Conservation (phyloP, 2,888 invertebrate species). For the Amblyteles armatorius region DNA sequence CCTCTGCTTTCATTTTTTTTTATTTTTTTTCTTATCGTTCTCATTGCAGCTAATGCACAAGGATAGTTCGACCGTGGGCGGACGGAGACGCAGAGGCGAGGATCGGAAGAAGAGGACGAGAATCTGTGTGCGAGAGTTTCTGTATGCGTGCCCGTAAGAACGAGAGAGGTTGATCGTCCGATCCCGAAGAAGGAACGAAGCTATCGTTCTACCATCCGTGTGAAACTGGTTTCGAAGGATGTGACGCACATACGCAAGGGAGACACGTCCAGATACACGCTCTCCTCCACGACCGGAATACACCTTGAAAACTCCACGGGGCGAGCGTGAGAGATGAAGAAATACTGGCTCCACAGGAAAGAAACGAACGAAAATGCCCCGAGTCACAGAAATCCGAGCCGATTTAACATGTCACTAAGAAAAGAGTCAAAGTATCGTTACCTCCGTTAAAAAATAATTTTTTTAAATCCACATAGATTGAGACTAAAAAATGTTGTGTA, state of each 20-base stretch:
- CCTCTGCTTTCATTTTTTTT: neutral
- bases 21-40: neutral
- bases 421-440: too few species aligned
- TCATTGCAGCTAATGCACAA: neutral
- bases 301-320: conserved; percentile 78
- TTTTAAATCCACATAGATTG: neutral
- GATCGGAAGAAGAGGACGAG: conserved; percentile 62
- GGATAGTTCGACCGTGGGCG: conserved; percentile 53
- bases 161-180: conserved; percentile 70
- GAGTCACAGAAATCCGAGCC: too few species aligned
- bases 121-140: conserved; percentile 14
- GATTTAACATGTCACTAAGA: too few species aligned
- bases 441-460: neutral
- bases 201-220: conserved; percentile 77
- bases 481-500: neutral
- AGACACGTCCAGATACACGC: conserved; percentile 56
- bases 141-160: conserved; percentile 13
- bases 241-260: conserved; percentile 75
- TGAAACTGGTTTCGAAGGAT: conserved; percentile 83
- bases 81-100: conserved; percentile 44
- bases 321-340: conserved; percentile 37
- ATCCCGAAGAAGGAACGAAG: conserved; percentile 76
- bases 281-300: conserved; percentile 67
- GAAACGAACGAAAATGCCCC: neutral
- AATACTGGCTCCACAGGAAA: neutral